These are phyloP conservation scores for Montipora capitata DNA, from an alignment of 92 coral and sea anemone genomes.

Conservation along the genomic window DNA sequence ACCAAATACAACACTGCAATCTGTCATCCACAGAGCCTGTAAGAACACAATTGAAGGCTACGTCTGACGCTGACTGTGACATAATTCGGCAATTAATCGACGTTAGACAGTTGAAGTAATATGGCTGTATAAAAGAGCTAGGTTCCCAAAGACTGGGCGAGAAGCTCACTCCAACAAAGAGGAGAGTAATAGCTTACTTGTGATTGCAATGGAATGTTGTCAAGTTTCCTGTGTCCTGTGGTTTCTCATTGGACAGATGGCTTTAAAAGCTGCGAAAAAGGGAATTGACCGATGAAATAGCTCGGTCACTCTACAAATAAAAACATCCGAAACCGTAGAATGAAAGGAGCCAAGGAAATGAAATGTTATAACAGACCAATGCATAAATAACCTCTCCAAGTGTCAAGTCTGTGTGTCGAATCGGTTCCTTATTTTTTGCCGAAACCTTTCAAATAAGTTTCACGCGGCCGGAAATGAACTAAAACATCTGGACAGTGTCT, in stretches of 20 bases:
- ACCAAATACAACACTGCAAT: constrained; percentile 20
- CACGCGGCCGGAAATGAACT: no score
- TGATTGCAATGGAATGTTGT: neutral
- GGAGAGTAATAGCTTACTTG: neutral
- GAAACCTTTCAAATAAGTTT: neutral
- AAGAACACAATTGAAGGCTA: neutral
- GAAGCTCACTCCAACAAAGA: neutral
- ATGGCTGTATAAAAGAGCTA: neutral
- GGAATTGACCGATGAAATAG: no score
- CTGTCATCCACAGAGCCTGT: neutral
- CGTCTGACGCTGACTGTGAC: neutral
- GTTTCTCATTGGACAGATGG: neutral
- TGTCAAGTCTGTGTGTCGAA: no score
- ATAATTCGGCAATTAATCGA: no score
- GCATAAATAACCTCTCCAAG: no score
- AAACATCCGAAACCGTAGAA: no score
- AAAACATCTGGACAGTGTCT: no score
- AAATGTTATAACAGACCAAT: no score
- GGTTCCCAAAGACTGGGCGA: neutral
- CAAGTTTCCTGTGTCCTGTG: neutral
- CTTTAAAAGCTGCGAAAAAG: no score
- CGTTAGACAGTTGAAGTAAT: neutral
- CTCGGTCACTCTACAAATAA: no score
- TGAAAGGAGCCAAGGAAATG: no score
- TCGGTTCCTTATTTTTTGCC: no score